These are phyloP conservation scores for Aphidius ervi DNA, from an alignment of 1,140 invertebrate species.

Conservation along the genomic window DNA sequence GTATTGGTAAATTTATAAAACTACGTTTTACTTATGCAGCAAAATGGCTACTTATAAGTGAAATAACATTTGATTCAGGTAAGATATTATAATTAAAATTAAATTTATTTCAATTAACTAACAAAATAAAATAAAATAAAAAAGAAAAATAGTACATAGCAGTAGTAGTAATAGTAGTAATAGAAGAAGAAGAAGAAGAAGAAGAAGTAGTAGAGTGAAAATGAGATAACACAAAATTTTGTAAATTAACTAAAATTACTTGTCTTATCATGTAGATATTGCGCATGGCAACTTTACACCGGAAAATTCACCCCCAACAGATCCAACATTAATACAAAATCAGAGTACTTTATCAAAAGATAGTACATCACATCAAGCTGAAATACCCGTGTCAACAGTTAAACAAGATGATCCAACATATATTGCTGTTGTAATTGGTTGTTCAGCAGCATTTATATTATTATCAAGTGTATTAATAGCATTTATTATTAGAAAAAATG, in stretches of 20 bases:
- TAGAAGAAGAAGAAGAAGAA: constrained; percentile 1
- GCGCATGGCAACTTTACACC: constrained; percentile 54
- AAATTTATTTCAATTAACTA: too few relatives aligned
- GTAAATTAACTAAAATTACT: constrained; percentile 6
- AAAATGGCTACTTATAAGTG: constrained; percentile 69
- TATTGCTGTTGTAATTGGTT: constrained; percentile 65
- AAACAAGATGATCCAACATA: constrained; percentile 57
- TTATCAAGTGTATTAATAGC: constrained; percentile 58
- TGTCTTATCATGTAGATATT: constrained; percentile 38
- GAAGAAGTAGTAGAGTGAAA: not conserved
- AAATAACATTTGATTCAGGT: constrained; percentile 62
- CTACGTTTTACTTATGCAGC: constrained; percentile 62
- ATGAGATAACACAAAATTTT: not conserved
- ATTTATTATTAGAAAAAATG: constrained; percentile 58
- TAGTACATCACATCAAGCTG: constrained; percentile 39
- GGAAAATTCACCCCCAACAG: constrained; percentile 47
- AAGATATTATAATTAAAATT: constrained; percentile 25
- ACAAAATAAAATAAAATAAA: too few relatives aligned
- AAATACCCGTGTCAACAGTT: constrained; percentile 48
- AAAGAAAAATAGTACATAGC: too few relatives aligned
- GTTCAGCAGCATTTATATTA: constrained; percentile 62
- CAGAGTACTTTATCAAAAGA: constrained; percentile 40
- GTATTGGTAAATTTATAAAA: constrained; percentile 63
- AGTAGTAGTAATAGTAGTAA: not conserved
- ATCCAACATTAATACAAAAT: constrained; percentile 50